Conservation (phyloP, 2,888 invertebrate genomes). For the Phengaris alcon region DNA sequence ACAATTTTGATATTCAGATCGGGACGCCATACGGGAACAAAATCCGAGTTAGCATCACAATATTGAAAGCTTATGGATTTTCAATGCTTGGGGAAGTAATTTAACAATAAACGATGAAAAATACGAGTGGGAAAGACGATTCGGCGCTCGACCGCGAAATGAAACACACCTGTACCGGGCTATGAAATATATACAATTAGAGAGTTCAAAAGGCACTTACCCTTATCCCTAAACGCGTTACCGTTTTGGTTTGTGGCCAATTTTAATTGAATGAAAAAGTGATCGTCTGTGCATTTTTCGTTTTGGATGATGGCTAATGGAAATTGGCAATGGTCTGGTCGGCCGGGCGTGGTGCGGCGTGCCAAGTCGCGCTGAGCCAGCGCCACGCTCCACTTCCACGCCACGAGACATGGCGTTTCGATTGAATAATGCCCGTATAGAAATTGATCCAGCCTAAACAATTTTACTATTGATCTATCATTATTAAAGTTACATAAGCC, state of each 20-base stretch:
- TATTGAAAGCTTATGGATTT: constrained; percentile 79
- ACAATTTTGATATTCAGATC: constrained; percentile 79
- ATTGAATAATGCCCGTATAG: constrained; percentile 76
- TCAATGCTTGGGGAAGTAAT: constrained; percentile 67
- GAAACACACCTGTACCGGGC: constrained; percentile 41
- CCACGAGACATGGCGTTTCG: constrained; percentile 72
- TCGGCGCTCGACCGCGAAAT: constrained; percentile 33
- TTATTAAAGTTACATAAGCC: constrained; percentile 2
- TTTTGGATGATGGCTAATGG: constrained; percentile 79
- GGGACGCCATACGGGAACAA: constrained; percentile 72
- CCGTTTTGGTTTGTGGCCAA: constrained; percentile 63
- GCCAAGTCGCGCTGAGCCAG: constrained; percentile 77
- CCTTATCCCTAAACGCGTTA: constrained; percentile 42
- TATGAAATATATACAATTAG: constrained; percentile 38
- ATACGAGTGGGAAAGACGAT: constrained; percentile 33
- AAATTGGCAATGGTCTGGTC: constrained; percentile 77
- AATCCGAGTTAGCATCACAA: constrained; percentile 73
- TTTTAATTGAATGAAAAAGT: constrained; percentile 80
- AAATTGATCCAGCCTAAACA: constrained; percentile 55
- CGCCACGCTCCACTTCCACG: constrained; percentile 71
- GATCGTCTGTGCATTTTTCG: constrained; percentile 78
- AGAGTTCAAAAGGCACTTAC: constrained; percentile 40
- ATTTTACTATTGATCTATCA: constrained; percentile 9
- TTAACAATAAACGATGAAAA: constrained; percentile 58
- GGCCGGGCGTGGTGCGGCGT: constrained; percentile 70